phyloP scores from a whole-genome alignment of 2,888 invertebrate genomes.

The Meiosimyza platycephala region DNA sequence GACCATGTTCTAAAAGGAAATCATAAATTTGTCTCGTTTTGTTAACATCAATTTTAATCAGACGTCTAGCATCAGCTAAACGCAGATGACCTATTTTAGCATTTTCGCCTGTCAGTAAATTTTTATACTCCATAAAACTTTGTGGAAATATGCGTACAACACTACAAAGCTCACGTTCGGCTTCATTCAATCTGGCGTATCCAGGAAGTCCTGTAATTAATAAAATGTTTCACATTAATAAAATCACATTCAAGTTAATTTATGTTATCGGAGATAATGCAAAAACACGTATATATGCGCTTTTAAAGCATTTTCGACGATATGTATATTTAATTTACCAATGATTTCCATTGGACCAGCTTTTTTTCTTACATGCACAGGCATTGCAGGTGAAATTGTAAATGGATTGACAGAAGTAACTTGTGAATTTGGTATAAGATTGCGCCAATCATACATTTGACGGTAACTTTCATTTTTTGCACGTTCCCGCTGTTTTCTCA shows the following conservation, averaged over 20 bases:
- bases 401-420: slow-evolving; percentile 31
- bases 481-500: slow-evolving; percentile 55
- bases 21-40: slow-evolving; percentile 90
- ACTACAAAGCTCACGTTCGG: slow-evolving; percentile 84
- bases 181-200: slow-evolving; percentile 76
- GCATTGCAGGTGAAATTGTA: slow-evolving; percentile 34
- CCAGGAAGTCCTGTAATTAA: slow-evolving; percentile 79
- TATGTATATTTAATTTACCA: slow-evolving; percentile 45
- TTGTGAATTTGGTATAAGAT: slow-evolving; percentile 54
- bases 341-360: slow-evolving; percentile 64
- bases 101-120: slow-evolving; percentile 79
- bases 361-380: slow-evolving; percentile 57
- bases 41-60: slow-evolving; percentile 94
- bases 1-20: slow-evolving; percentile 78
- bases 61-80: slow-evolving; percentile 82
- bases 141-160: slow-evolving; percentile 79
- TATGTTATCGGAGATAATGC: no score
- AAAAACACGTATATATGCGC: no score
- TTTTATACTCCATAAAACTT: slow-evolving; percentile 83
- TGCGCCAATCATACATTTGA: slow-evolving; percentile 51
- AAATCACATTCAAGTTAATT: not conserved
- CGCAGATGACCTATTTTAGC: slow-evolving; percentile 79
- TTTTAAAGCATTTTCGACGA: not conserved
- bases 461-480: slow-evolving; percentile 56
- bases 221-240: not conserved